Conservation (phyloP, 2,113 vertebrate species). For the Ciconia stormi region DNA sequence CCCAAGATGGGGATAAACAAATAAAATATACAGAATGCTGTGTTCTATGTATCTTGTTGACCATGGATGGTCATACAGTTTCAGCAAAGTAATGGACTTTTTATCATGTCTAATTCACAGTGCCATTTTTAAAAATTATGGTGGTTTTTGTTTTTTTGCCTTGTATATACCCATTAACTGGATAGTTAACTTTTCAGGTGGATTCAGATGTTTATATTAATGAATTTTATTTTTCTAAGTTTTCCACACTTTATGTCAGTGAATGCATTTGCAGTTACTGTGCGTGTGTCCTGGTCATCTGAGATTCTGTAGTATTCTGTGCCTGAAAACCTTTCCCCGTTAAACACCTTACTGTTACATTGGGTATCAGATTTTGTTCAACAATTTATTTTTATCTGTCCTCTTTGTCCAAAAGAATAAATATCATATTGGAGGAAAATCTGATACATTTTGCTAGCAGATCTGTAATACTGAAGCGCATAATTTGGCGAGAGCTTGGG, state of each 20-base stretch:
- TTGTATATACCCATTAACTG: neutral
- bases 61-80: neutral
- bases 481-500: conserved; percentile 50
- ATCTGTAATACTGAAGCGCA: conserved; percentile 24
- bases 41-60: neutral
- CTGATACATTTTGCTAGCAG: conserved; percentile 40
- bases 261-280: neutral
- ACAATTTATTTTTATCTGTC: conserved; percentile 1
- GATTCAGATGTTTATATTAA: neutral
- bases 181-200: neutral
- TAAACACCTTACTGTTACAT: neutral
- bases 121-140: neutral
- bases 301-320: neutral
- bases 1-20: neutral
- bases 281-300: neutral
- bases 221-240: neutral
- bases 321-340: neutral
- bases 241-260: neutral
- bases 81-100: neutral
- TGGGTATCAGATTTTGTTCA: conserved; percentile 34
- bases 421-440: neutral
- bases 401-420: conserved; percentile 18
- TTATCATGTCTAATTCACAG: neutral
- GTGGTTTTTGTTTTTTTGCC: accelerated
- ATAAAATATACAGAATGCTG: neutral